Evolutionary conservation across 2,113 vertebrate genomes (phyloP).

Genomic region (Isichthys henryi): DNA sequence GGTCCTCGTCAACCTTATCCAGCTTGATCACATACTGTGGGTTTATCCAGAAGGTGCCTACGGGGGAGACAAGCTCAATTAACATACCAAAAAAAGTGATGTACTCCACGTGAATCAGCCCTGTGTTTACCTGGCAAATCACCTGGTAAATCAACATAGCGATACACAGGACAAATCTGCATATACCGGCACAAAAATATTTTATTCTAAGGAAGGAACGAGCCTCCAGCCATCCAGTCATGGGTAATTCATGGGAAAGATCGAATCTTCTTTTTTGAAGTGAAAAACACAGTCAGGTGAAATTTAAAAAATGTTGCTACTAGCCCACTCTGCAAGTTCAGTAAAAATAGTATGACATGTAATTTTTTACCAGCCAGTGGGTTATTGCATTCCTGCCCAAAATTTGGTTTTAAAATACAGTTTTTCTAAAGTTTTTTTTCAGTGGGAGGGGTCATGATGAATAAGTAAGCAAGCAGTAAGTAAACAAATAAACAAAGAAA

Average conservation of each 20-base stretch:
- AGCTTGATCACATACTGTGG: slow-evolving; percentile 73
- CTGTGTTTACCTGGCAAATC: not conserved
- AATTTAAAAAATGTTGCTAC: not conserved
- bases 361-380: not conserved
- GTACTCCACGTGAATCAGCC: not conserved
- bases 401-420: not conserved
- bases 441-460: too few relatives aligned
- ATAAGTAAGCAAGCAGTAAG: too few relatives aligned
- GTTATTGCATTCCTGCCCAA: not conserved
- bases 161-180: not conserved
- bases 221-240: not conserved
- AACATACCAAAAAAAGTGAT: not conserved
- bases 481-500: too few relatives aligned
- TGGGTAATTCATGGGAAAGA: not conserved
- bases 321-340: not conserved
- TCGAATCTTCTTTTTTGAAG: not conserved
- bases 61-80: not conserved
- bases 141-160: not conserved
- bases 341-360: not conserved
- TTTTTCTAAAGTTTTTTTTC: too few relatives aligned
- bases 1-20: slow-evolving; percentile 75
- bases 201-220: not conserved
- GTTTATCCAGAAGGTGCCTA: slow-evolving; percentile 79
- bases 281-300: not conserved
- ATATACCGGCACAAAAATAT: not conserved